These are phyloP conservation scores for Epicampocera succincta DNA, from an alignment of 2,888 invertebrate genomes.

Conservation along the genomic window DNA sequence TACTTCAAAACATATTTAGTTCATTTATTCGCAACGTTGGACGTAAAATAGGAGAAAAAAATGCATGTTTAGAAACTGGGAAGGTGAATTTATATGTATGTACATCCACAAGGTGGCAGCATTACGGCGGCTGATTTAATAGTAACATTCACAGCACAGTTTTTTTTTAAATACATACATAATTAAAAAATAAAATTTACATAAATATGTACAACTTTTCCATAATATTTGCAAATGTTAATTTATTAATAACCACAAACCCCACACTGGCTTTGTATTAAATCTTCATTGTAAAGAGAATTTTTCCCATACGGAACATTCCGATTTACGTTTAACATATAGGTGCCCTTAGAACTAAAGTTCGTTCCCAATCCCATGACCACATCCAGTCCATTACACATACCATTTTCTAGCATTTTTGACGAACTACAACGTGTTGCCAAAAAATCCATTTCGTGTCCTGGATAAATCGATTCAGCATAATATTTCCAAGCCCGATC, in stretches of 20 bases:
- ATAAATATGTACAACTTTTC: no score
- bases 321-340: constrained; percentile 72
- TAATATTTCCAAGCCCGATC: constrained; percentile 75
- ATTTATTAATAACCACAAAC: constrained; percentile 40
- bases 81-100: no score
- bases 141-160: no score
- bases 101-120: no score
- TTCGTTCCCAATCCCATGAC: constrained; percentile 74
- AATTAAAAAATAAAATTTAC: no score
- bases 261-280: constrained; percentile 48
- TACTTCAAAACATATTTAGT: no score
- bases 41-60: no score
- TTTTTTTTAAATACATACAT: no score
- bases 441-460: constrained; percentile 75
- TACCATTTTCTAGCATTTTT: constrained; percentile 61
- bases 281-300: constrained; percentile 63
- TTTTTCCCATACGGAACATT: constrained; percentile 72
- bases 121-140: no score
- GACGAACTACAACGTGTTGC: constrained; percentile 73
- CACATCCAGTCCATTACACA: constrained; percentile 67
- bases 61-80: no score
- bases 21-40: no score
- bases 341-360: constrained; percentile 72
- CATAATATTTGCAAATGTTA: not conserved
- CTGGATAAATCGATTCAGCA: constrained; percentile 75